A percentile compares a stretch with the other conserved stretches of the same genome.
Evolutionary conservation across 2,797 vertebrate species (phyloP).

Genomic region (Micrastur ruficollis): DNA sequence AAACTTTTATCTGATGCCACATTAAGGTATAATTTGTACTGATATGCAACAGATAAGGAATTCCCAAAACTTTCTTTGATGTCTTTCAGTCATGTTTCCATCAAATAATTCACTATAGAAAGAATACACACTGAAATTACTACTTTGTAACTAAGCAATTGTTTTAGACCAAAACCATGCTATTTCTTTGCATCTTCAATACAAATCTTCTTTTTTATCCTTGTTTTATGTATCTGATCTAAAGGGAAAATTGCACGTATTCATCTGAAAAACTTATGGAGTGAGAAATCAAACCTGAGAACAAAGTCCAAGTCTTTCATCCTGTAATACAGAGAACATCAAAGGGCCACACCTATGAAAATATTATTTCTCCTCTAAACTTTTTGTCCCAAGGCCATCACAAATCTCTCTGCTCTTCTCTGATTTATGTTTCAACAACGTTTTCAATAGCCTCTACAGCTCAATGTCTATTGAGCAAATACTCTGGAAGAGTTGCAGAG

Average conservation of each 20-base stretch:
- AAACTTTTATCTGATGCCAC: slow-evolving; percentile 37
- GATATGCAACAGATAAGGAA: slow-evolving; percentile 20
- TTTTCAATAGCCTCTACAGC: slow-evolving; percentile 8
- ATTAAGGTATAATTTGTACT: slow-evolving; percentile 4
- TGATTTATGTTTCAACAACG: neutral
- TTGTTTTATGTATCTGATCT: neutral
- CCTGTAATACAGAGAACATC: neutral
- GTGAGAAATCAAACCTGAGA: neutral
- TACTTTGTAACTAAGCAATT: slow-evolving; percentile 1
- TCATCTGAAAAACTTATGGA: neutral
- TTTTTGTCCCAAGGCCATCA: neutral
- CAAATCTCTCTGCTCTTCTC: neutral
- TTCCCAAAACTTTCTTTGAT: slow-evolving; percentile 20
- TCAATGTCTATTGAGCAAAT: neutral
- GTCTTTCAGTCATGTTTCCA: neutral
- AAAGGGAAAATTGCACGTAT: neutral
- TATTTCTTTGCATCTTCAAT: neutral
- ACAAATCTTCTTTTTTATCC: neutral
- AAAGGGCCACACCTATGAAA: slow-evolving; percentile 38
- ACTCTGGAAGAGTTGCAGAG: neutral
- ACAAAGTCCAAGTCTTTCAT: neutral
- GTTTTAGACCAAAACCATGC: neutral
- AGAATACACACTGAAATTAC: neutral
- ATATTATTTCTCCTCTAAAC: slow-evolving; percentile 11
- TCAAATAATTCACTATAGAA: neutral